Base-by-base conservation (phyloP, 2,888 invertebrate genomes). In the Neuroscelio doddi region DNA sequence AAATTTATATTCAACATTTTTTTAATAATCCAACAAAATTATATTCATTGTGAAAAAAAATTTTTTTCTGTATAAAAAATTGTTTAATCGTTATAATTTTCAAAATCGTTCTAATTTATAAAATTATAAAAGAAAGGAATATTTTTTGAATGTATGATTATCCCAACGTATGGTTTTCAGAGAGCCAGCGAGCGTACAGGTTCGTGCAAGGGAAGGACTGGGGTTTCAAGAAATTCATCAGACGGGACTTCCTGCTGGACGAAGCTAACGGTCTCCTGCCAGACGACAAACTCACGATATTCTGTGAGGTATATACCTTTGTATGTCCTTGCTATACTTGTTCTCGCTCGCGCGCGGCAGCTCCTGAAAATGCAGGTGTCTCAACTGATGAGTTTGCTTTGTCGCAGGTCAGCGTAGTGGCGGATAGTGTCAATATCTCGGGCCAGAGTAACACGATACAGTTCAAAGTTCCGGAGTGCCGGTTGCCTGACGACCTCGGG, bases 151-250 rank as follows among this genome's bases (percentile, higher is more conserved):
- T 12, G 4, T 36, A 8, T 14, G 12, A 5, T 8, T 16, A 44
- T 15, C 38, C 27, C 9, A 38, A 2, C 26, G 29, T 17, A 32
- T 12, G 14, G 8, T 67, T 86, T 87, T 30, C 86, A 91, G 91
- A 92, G 82, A 91, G 91, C 79, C 92, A 92, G 81, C 85, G 99
- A 85, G 99, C 99, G 70, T 99, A 99, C 87, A 92, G 98, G 88
- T 99, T 99, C 87, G 98, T 99, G 68, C 98, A 99, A 88, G 99
- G 99, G 78, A 99, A 99, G 87, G 99, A 99, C 89, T 99, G 99
- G 99, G 99, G 99, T 62, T 99, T 99, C 89, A 99, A 99, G 88
- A 99, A 99, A 86, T 99, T 99, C 85, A 99, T 99, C 73, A 90
- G 98, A 82, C 90, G 99, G 87, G 99, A 99, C 87, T 99, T 99